These are phyloP conservation scores for Lepilemur ruficaudatus DNA, from an alignment of 2,797 vertebrate genomes.

Conservation along the genomic window DNA sequence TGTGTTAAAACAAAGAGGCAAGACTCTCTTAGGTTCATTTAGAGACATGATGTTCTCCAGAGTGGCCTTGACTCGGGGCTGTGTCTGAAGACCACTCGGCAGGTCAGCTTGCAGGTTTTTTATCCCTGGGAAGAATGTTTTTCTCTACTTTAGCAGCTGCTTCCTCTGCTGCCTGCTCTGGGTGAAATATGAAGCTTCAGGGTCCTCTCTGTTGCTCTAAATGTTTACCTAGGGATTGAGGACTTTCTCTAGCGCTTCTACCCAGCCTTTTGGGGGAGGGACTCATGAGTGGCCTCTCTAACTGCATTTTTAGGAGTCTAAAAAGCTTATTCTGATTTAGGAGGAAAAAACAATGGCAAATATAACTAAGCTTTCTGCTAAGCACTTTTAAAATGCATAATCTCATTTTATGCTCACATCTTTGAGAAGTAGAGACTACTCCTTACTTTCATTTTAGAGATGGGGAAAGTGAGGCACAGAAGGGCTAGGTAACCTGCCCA, in stretches of 20 bases:
- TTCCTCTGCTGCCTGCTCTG: background rate
- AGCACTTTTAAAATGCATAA: background rate
- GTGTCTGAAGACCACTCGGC: conserved; percentile 62
- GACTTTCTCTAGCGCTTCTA: background rate
- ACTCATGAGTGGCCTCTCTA: background rate
- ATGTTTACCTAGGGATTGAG: background rate
- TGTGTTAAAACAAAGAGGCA: background rate
- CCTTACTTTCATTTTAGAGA: conserved; percentile 16
- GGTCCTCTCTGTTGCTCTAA: background rate
- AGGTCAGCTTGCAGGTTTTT: conserved; percentile 62
- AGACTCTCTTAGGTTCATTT: background rate
- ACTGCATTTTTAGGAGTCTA: background rate
- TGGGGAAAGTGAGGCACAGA: background rate
- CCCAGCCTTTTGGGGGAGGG: background rate
- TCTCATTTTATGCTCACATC: conserved; percentile 15
- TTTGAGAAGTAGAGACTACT: background rate
- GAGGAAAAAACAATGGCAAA: background rate
- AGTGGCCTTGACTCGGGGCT: conserved; percentile 73
- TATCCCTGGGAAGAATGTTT: conserved; percentile 40
- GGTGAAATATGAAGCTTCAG: background rate
- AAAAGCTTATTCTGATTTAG: background rate
- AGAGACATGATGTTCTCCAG: background rate
- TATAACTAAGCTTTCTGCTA: background rate
- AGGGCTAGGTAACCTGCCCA: background rate
- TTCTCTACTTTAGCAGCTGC: background rate